Conservation (phyloP, 2,888 invertebrate species). For the Branchellion lobata region DNA sequence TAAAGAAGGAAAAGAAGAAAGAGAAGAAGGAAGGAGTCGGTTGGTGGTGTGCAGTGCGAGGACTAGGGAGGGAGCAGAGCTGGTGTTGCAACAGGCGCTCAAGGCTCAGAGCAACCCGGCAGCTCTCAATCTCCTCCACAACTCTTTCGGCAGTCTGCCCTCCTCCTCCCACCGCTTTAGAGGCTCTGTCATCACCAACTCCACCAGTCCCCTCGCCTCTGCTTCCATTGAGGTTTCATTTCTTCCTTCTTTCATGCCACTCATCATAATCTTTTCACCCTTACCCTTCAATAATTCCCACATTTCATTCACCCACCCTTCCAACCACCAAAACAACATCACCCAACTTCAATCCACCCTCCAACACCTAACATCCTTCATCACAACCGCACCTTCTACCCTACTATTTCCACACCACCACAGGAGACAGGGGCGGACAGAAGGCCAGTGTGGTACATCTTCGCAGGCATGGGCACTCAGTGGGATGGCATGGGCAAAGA, state of each 20-base stretch:
- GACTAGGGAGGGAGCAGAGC: constrained; percentile 75
- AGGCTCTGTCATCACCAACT: constrained; percentile 64
- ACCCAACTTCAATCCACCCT: no score
- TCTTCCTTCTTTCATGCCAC: no score
- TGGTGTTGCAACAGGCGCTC: constrained; percentile 74
- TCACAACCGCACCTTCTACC: no score
- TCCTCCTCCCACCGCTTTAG: constrained; percentile 76
- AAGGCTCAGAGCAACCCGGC: constrained; percentile 54
- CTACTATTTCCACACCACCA: no score
- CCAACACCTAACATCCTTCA: no score
- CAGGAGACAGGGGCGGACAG: constrained; percentile 65
- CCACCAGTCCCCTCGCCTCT: constrained; percentile 26
- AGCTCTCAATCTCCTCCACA: constrained; percentile 58
- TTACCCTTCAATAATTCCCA: no score
- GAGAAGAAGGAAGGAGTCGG: constrained; percentile 61
- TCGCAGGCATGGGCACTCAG: constrained; percentile 97
- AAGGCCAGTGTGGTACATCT: constrained; percentile 85
- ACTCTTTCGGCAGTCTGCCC: constrained; percentile 61
- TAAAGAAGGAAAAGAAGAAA: background rate
- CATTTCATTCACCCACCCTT: no score
- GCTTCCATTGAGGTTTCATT: constrained; percentile 26
- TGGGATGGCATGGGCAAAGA: constrained; percentile 93
- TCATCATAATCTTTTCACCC: no score
- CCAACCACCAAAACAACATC: no score
- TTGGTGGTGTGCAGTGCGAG: constrained; percentile 80